Evolutionary conservation across 2,113 vertebrate species (phyloP).

Genomic region (Chloropsis cyanopogon): DNA sequence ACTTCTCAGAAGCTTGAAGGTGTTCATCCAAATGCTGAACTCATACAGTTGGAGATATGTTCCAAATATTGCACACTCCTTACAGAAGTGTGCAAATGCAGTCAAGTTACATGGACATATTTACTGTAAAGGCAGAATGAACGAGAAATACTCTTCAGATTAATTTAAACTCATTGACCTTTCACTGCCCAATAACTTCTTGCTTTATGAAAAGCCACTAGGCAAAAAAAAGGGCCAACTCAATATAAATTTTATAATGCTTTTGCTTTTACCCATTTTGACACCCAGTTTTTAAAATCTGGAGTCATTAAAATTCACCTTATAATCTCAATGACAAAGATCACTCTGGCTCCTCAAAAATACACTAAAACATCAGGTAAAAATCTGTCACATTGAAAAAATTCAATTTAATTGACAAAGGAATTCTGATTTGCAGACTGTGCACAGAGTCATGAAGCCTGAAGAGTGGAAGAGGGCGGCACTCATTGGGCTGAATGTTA

Average conservation of each 20-base stretch:
- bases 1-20: not conserved
- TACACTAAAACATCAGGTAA: not conserved
- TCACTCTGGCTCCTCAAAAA: not conserved
- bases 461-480: not conserved
- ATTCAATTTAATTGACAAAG: not conserved
- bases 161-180: conserved; percentile 35
- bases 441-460: not conserved
- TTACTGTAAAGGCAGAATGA: conserved; percentile 23
- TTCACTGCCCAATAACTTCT: conserved; percentile 48
- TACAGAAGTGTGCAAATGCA: not conserved
- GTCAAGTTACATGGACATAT: not conserved
- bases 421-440: not conserved
- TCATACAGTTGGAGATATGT: not conserved
- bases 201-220: conserved; percentile 30
- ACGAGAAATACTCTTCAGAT: conserved; percentile 47
- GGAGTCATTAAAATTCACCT: conserved; percentile 17
- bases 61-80: not conserved
- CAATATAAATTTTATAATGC: not conserved
- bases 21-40: not conserved
- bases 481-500: not conserved
- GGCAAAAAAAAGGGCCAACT: not conserved
- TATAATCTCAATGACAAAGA: not conserved
- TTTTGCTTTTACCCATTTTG: not conserved
- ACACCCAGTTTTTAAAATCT: not conserved
- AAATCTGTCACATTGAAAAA: not conserved